Evolutionary conservation across 2,888 invertebrate species (phyloP).

Genomic region (Carpatolechia fugitivella): DNA sequence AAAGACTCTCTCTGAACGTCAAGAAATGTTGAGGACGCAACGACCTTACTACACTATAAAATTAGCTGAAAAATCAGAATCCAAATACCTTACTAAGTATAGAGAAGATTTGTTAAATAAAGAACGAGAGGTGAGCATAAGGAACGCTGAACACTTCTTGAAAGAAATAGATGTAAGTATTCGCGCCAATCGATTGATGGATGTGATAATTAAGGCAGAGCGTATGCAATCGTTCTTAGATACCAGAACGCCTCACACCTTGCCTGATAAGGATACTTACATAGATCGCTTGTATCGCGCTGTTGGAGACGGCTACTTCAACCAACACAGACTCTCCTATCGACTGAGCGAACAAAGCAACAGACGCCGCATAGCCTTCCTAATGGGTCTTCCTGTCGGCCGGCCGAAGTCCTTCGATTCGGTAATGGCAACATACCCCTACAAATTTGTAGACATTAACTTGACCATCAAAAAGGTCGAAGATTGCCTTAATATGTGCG

Average conservation of each 20-base stretch:
- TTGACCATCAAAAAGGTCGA: slow-evolving; percentile 57
- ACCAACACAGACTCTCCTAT: slow-evolving; percentile 64
- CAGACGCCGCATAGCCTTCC: slow-evolving; percentile 65
- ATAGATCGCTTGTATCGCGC: slow-evolving; percentile 63
- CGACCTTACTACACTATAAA: slow-evolving; percentile 68
- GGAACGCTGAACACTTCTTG: slow-evolving; percentile 56
- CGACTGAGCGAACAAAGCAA: slow-evolving; percentile 68
- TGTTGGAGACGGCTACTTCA: slow-evolving; percentile 66
- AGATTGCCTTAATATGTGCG: slow-evolving; percentile 63
- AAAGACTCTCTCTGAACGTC: slow-evolving; percentile 57
- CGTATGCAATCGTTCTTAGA: slow-evolving; percentile 71
- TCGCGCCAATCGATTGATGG: slow-evolving; percentile 55
- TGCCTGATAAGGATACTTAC: slow-evolving; percentile 65
- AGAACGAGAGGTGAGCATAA: slow-evolving; percentile 61
- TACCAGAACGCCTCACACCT: slow-evolving; percentile 56
- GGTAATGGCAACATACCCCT: slow-evolving; percentile 69
- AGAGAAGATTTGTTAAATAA: slow-evolving; percentile 53
- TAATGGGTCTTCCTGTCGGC: slow-evolving; percentile 65
- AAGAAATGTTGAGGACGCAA: slow-evolving; percentile 67
- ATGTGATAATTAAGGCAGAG: slow-evolving; percentile 63
- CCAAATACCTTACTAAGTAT: slow-evolving; percentile 60
- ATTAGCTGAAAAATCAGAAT: slow-evolving; percentile 64
- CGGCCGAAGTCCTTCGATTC: slow-evolving; percentile 69
- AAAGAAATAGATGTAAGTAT: slow-evolving; percentile 58
- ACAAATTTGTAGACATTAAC: slow-evolving; percentile 65